phyloP scores from a whole-genome alignment of 2,113 vertebrate genomes.

The Trogon melanurus region DNA sequence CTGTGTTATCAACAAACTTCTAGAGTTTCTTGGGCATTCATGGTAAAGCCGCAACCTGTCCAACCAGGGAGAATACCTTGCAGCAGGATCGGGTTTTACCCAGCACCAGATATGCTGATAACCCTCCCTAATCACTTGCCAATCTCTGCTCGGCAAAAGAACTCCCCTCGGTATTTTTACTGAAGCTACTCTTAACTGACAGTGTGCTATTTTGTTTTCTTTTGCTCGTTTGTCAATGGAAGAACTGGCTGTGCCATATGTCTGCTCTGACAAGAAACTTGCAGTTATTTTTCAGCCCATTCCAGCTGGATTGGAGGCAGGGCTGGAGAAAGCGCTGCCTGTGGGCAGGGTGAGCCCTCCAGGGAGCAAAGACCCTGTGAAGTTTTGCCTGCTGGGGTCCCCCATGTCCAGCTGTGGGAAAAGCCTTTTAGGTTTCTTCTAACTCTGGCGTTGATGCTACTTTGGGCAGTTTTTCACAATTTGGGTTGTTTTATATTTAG shows the following conservation, averaged over 20 bases:
- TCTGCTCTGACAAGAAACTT: constrained; percentile 36
- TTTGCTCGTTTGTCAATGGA: background rate
- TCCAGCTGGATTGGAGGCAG: constrained; percentile 35
- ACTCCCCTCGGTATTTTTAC: background rate
- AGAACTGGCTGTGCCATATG: background rate
- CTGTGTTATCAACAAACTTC: background rate
- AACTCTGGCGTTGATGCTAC: background rate
- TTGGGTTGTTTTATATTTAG: background rate
- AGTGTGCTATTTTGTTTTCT: constrained; percentile 39
- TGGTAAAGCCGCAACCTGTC: background rate
- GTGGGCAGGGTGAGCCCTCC: background rate
- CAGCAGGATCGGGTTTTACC: background rate
- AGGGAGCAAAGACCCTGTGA: background rate
- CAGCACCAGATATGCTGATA: constrained; percentile 4
- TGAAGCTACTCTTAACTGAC: constrained; percentile 49
- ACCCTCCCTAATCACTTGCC: background rate
- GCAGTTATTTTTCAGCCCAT: constrained; percentile 9
- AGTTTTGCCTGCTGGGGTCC: background rate
- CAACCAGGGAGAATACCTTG: background rate
- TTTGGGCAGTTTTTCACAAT: background rate
- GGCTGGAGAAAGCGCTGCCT: constrained; percentile 26
- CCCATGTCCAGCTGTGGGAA: background rate
- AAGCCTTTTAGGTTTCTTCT: constrained; percentile 14
- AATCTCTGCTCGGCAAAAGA: background rate
- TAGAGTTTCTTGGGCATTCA: constrained; percentile 25